Evolutionary conservation across 2,113 vertebrate species (phyloP).

Genomic region (Puffinus mauretanicus): DNA sequence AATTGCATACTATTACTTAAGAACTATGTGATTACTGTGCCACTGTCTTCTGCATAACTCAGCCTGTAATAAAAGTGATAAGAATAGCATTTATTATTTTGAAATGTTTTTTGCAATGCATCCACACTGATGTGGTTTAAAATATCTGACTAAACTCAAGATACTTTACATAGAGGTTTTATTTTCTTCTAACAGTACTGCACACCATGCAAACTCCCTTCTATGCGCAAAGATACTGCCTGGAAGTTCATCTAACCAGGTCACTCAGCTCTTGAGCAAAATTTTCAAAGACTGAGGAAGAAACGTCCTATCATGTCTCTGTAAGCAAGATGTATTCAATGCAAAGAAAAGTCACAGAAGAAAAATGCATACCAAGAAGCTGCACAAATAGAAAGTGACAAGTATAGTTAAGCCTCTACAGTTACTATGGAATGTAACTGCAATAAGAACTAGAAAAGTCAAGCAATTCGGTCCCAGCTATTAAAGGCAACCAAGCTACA

Average conservation of each 20-base stretch:
- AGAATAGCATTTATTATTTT: slow-evolving; percentile 52
- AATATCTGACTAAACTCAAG: neutral
- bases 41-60: slow-evolving; percentile 32
- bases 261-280: neutral
- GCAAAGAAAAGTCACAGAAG: neutral
- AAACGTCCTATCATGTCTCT: neutral
- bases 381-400: neutral
- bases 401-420: neutral
- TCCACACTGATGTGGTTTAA: slow-evolving; percentile 6
- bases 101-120: neutral
- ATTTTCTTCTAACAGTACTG: neutral
- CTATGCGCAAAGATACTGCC: neutral
- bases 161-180: neutral
- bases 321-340: neutral
- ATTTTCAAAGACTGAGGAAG: neutral
- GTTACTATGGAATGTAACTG: neutral
- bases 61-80: slow-evolving; percentile 41
- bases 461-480: neutral
- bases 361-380: neutral
- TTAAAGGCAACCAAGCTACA: neutral
- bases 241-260: neutral
- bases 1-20: slow-evolving; percentile 42
- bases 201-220: neutral
- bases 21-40: slow-evolving; percentile 36
- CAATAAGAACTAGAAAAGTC: neutral